Conservation (phyloP, 2,113 vertebrate species). For the Pterophyllum scalare region DNA sequence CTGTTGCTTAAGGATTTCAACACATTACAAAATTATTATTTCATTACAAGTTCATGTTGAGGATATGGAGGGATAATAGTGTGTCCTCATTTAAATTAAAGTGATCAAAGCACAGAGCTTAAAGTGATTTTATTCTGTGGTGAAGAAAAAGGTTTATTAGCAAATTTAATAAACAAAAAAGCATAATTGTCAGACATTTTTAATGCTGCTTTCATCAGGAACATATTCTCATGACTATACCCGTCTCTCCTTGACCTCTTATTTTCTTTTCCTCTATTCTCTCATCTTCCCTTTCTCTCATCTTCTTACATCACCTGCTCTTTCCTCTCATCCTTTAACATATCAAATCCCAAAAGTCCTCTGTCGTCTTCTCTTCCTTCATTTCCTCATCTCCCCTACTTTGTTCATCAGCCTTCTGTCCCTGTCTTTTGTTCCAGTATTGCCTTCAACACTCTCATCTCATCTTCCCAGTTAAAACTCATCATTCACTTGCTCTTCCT, state of each 20-base stretch:
- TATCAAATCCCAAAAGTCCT: conserved; percentile 12
- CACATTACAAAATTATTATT: neutral
- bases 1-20: neutral
- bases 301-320: conserved; percentile 35
- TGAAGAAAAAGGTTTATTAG: neutral
- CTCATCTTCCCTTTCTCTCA: conserved; percentile 11
- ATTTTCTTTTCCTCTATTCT: neutral
- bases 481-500: neutral
- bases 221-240: neutral
- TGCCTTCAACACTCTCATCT: neutral
- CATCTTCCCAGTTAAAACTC: neutral
- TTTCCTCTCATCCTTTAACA: conserved; percentile 2
- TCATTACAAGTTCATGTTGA: neutral
- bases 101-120: neutral
- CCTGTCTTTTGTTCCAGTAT: neutral
- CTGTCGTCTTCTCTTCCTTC: neutral
- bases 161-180: neutral
- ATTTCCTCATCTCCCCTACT: neutral
- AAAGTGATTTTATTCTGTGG: neutral
- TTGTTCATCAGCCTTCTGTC: conserved; percentile 38
- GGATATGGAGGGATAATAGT: neutral
- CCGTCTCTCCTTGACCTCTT: neutral
- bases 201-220: neutral
- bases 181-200: neutral
- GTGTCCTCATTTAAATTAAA: neutral